Evolutionary conservation across 2,113 vertebrate genomes (phyloP).

Genomic region (Oncorhynchus mykiss): DNA sequence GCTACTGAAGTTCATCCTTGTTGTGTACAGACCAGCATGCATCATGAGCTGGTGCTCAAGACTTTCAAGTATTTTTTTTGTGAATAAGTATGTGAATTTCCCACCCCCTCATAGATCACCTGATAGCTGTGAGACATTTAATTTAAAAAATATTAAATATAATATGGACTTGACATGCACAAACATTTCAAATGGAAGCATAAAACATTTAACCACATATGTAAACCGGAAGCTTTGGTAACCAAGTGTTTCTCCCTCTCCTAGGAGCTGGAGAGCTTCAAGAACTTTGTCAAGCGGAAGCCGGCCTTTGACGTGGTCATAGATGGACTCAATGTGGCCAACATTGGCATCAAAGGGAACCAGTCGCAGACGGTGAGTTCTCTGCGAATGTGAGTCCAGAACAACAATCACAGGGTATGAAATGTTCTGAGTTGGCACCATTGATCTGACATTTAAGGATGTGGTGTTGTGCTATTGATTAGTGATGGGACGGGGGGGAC

Average conservation of each 20-base stretch:
- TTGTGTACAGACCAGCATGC: not conserved
- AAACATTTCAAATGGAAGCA: no score
- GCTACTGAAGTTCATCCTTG: not conserved
- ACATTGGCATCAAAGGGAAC: conserved; percentile 54
- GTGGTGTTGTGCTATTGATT: no score
- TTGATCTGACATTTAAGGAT: no score
- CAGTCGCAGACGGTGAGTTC: conserved; percentile 82
- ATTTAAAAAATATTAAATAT: no score
- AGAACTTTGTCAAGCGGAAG: conserved; percentile 78
- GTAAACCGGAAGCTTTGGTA: not conserved
- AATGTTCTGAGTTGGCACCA: no score
- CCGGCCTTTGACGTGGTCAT: conserved; percentile 88
- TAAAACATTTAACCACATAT: no score
- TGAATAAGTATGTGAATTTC: no score
- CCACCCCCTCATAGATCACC: not conserved
- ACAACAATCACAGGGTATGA: no score
- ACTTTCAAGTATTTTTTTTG: no score
- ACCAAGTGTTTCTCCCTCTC: not conserved
- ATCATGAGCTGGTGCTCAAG: not conserved
- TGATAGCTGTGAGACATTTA: no score
- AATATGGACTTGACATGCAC: no score
- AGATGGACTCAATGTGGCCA: conserved; percentile 91
- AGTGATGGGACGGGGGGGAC: no score
- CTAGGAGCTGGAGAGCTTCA: conserved; percentile 87
- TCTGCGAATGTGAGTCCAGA: not conserved